A percentile compares a stretch with the other conserved stretches of the same genome.
phyloP scores from a whole-genome alignment of 2,113 vertebrate genomes.

The Spheniscus mendiculus region DNA sequence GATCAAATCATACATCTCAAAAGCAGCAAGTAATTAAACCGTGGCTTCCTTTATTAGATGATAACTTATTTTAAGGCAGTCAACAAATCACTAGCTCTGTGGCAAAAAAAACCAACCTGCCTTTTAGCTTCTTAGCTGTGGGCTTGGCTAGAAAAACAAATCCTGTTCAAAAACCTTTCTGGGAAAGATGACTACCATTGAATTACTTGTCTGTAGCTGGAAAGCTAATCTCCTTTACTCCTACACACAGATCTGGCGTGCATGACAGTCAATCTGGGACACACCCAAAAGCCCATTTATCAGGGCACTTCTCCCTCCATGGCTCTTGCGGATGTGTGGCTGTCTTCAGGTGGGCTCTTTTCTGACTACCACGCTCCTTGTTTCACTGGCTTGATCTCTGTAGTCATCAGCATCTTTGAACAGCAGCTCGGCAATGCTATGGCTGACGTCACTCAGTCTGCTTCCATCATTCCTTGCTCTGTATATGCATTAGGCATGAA shows the following conservation, averaged over 20 bases:
- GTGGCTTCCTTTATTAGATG: neutral
- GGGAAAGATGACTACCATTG: neutral
- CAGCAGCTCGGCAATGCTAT: fast-evolving
- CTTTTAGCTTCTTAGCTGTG: neutral
- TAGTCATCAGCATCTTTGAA: neutral
- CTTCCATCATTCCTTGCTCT: neutral
- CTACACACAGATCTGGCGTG: neutral
- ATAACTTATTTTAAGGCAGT: neutral
- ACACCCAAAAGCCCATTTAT: neutral
- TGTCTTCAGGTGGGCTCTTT: neutral
- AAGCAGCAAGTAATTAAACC: slow-evolving; percentile 36
- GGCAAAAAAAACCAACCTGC: neutral
- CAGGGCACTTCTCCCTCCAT: neutral
- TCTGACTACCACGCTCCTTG: neutral
- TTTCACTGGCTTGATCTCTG: neutral
- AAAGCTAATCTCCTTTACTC: neutral
- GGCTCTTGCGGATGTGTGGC: fast-evolving
- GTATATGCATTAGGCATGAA: neutral
- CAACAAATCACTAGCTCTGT: neutral
- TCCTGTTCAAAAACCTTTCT: neutral
- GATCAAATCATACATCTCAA: neutral
- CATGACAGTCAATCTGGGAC: neutral
- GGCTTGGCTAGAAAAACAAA: neutral
- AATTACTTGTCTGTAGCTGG: neutral
- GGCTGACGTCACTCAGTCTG: neutral